Conservation (phyloP, 2,113 vertebrate genomes). For the Muntiacus muntjak region DNA sequence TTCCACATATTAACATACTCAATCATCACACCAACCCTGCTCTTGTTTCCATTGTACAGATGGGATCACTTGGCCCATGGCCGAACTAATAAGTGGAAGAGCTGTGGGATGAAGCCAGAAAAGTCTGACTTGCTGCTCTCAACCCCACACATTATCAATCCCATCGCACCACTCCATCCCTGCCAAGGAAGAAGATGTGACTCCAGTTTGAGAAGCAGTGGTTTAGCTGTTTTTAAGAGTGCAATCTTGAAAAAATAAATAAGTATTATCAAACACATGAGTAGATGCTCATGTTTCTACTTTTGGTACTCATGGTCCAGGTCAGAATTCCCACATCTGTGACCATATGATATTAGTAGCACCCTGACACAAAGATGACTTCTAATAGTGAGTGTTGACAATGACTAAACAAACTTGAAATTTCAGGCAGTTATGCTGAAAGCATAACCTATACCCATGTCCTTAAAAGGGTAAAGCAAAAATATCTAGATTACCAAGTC, state of each 20-base stretch:
- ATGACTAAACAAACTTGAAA: constrained; percentile 24
- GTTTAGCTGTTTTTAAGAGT: background rate
- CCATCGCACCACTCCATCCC: fast-evolving
- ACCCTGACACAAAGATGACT: background rate
- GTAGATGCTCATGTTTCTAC: background rate
- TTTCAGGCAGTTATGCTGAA: background rate
- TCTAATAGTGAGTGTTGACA: background rate
- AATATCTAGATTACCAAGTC: background rate
- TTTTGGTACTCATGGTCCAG: background rate
- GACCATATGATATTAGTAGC: background rate
- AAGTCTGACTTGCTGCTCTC: background rate
- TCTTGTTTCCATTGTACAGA: background rate
- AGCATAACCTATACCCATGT: background rate
- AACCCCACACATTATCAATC: background rate
- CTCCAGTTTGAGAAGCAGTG: background rate
- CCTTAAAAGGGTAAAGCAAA: background rate
- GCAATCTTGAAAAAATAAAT: background rate
- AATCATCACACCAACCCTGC: background rate
- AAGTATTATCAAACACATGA: background rate
- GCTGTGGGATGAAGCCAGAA: background rate
- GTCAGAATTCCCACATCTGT: background rate
- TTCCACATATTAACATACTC: background rate
- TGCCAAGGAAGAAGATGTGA: background rate
- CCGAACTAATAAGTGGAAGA: background rate
- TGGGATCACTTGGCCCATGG: background rate